Percentiles rank a stretch among this genome's conserved stretches.
These are phyloP conservation scores for Rhinatrema bivittatum DNA, from an alignment of 2,797 vertebrate species.

Conservation along the genomic window DNA sequence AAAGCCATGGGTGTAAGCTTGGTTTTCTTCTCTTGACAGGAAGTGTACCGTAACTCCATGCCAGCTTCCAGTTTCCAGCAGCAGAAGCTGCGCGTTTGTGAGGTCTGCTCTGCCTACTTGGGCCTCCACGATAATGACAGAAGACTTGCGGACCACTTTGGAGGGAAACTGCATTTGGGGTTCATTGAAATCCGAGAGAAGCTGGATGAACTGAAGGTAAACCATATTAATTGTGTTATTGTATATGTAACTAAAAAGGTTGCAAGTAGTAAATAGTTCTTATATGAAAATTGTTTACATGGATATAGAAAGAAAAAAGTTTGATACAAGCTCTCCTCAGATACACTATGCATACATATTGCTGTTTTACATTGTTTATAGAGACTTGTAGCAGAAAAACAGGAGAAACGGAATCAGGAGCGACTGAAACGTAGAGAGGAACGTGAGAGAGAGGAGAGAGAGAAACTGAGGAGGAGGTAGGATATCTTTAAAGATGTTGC, in stretches of 20 bases:
- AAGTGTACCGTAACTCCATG: conserved; percentile 96
- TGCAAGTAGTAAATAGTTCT: conserved; percentile 28
- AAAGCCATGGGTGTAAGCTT: no score
- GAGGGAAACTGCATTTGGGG: conserved; percentile 93
- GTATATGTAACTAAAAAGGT: conserved; percentile 3
- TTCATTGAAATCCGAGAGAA: conserved; percentile 98
- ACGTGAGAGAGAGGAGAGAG: conserved; percentile 69
- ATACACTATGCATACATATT: conserved; percentile 8
- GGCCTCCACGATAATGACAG: conserved; percentile 96
- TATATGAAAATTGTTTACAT: conserved; percentile 22
- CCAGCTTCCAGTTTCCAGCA: conserved; percentile 97
- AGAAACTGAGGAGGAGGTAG: conserved; percentile 69
- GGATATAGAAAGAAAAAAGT: conserved; percentile 41
- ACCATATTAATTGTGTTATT: conserved; percentile 13
- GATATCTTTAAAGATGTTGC: not conserved
- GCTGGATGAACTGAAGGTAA: conserved; percentile 89
- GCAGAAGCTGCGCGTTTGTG: conserved; percentile 92
- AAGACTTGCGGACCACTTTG: conserved; percentile 92
- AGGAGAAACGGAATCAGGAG: conserved; percentile 80
- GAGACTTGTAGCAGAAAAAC: conserved; percentile 92
- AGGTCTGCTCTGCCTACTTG: conserved; percentile 94
- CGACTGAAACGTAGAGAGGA: conserved; percentile 75
- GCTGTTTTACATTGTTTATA: conserved; percentile 40
- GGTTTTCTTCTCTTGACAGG: conserved; percentile 52
- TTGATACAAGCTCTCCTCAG: conserved; percentile 31